phyloP scores from a whole-genome alignment of 2,888 invertebrate genomes.

The Syrphus vitripennis region DNA sequence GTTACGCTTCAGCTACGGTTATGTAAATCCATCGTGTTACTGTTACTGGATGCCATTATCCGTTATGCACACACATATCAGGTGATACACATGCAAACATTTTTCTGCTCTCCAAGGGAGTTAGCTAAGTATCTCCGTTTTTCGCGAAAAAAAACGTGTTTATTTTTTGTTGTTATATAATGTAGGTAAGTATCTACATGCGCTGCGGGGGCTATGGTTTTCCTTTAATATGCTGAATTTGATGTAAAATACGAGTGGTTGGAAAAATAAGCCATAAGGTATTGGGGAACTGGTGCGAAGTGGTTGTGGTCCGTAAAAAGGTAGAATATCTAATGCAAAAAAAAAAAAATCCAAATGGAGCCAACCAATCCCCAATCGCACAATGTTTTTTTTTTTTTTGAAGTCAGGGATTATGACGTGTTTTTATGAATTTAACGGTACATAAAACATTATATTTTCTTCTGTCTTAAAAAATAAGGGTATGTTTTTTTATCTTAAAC shows the following conservation, averaged over 20 bases:
- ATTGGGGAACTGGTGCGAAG: slow-evolving; percentile 9
- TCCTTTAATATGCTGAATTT: background rate
- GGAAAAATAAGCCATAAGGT: slow-evolving; percentile 10
- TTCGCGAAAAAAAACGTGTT: slow-evolving; percentile 12
- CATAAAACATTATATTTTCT: slow-evolving; percentile 9
- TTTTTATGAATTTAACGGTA: slow-evolving; percentile 13
- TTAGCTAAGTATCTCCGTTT: slow-evolving; percentile 13
- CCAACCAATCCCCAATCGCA: background rate
- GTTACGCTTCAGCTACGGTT: background rate
- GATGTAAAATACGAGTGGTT: slow-evolving; percentile 7
- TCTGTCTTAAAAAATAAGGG: slow-evolving; percentile 2
- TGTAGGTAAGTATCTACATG: background rate
- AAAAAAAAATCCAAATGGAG: background rate
- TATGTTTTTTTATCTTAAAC: background rate
- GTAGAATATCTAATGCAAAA: background rate
- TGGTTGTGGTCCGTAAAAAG: slow-evolving; percentile 12
- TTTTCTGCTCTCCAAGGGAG: slow-evolving; percentile 3
- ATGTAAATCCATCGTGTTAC: background rate
- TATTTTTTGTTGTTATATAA: background rate
- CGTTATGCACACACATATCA: background rate
- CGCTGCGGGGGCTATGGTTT: slow-evolving; percentile 8
- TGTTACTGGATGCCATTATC: slow-evolving; percentile 4
- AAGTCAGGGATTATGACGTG: slow-evolving; percentile 2
- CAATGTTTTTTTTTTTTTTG: background rate
- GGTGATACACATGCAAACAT: slow-evolving; percentile 4